Base-by-base conservation (phyloP, 2,797 vertebrate species). In the Gouania willdenowi region DNA sequence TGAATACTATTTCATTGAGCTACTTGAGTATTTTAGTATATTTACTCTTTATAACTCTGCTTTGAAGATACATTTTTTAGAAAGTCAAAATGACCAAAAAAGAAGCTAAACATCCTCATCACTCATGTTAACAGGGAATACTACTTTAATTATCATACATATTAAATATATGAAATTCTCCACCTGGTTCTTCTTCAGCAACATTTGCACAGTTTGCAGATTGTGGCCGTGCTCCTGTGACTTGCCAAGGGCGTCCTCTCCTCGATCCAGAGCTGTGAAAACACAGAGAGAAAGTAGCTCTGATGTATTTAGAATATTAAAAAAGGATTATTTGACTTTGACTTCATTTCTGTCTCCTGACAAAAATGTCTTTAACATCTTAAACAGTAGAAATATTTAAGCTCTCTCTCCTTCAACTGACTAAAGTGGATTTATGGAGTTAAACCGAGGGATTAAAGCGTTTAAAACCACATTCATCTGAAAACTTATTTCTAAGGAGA, bases 101-200 rank as follows among this genome's bases (percentile, higher is more conserved):
- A n/a, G n/a, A n/a, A n/a, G n/a, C n/a, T n/a, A n/a, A n/a, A n/a
- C n/a, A n/a, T n/a, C n/a, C n/a, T n/a, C n/a, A n/a, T n/a, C n/a
- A n/a, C n/a, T n/a, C n/a, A n/a, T n/a, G n/a, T n/a, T n/a, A n/a
- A n/a, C n/a, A n/a, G n/a, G n/a, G n/a, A n/a, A n/a, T n/a, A n/a
- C n/a, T n/a, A n/a, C n/a, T n/a, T n/a, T n/a, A n/a, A n/a, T n/a
- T n/a, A n/a, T n/a, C n/a, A n/a, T n/a, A n/a, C n/a, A n/a, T n/a
- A n/a, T n/a, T n/a, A n/a, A n/a, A n/a, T n/a, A n/a, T n/a, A n/a
- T n/a, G n/a, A n/a, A 29, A 28, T 40, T 13, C 5, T 3, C 8
- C 40, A 97, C 96, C 91, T 97, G 92, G 7, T 94, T 97, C 82
- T 94, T 97, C 69, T 98, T 98, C 51, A 84, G 81, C 40, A 98